phyloP scores from a whole-genome alignment of 2,113 vertebrate species.

The Azemiops feae region DNA sequence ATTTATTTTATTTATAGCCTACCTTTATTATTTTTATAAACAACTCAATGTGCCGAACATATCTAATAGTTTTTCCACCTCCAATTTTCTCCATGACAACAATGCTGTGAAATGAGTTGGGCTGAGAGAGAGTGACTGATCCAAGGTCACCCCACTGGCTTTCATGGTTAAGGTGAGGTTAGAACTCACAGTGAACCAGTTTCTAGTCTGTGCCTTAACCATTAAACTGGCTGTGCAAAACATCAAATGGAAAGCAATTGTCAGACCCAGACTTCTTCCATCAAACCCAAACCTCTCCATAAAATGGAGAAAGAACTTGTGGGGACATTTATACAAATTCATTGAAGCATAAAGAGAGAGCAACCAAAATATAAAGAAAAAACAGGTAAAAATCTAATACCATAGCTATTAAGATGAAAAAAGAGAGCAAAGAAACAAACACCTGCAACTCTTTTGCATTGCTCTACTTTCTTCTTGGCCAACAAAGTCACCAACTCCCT shows the following conservation, averaged over 20 bases:
- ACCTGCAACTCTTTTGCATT: background rate
- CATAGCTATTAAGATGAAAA: background rate
- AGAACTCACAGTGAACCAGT: no score
- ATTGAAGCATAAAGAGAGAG: background rate
- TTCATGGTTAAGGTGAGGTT: no score
- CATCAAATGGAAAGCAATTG: background rate
- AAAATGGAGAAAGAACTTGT: background rate
- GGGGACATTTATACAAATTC: background rate
- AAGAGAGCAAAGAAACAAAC: background rate
- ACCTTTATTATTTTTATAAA: no score
- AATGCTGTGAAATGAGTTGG: no score
- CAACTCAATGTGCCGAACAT: no score
- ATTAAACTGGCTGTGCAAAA: no score
- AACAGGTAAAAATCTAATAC: background rate
- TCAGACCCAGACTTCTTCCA: background rate
- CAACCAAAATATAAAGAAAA: background rate
- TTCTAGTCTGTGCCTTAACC: no score
- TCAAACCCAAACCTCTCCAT: background rate
- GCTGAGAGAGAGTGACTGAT: no score
- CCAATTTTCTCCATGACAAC: no score
- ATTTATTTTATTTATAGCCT: no score
- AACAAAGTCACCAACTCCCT: background rate
- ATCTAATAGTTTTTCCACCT: no score
- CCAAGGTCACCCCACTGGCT: no score
- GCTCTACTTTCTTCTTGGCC: background rate